Conservation (phyloP, 1,140 invertebrate genomes). For the Drosophila parvula region DNA sequence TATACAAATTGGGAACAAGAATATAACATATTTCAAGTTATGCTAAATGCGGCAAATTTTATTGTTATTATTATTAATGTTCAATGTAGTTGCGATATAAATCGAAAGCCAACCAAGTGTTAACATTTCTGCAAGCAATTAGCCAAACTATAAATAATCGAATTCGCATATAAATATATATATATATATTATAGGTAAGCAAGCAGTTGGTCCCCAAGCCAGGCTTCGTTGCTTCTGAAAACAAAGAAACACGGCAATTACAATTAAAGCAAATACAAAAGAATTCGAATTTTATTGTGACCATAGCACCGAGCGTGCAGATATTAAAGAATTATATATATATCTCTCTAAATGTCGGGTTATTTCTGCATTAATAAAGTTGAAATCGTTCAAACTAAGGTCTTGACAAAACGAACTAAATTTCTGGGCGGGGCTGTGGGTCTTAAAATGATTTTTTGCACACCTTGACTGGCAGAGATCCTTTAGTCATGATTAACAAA, state of each 20-base stretch:
- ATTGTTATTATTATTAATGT: slow-evolving; percentile 41
- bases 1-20: slow-evolving; percentile 24
- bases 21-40: slow-evolving; percentile 32
- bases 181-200: slow-evolving; percentile 18
- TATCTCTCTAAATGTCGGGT: slow-evolving; percentile 23
- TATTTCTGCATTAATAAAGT: slow-evolving; percentile 58
- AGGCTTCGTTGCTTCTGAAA: slow-evolving; percentile 41
- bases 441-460: slow-evolving; percentile 1
- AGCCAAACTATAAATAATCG: slow-evolving; percentile 41
- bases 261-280: slow-evolving; percentile 7
- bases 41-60: slow-evolving; percentile 34
- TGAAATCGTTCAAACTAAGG: slow-evolving; percentile 34
- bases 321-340: slow-evolving; percentile 26
- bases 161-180: slow-evolving; percentile 35
- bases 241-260: slow-evolving; percentile 27
- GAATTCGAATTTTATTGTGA: slow-evolving; percentile 9
- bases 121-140: slow-evolving; percentile 57
- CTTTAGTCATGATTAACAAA: slow-evolving; percentile 47
- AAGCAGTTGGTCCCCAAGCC: slow-evolving; percentile 63
- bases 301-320: slow-evolving; percentile 21
- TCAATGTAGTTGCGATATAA: slow-evolving; percentile 38
- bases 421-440: slow-evolving; percentile 25
- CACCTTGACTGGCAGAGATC: slow-evolving; percentile 34
- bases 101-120: slow-evolving; percentile 46
- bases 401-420: slow-evolving; percentile 12